A percentile compares a stretch with the other conserved stretches of the same genome.
Evolutionary conservation across 2,888 invertebrate species (phyloP).

Genomic region (Halictus ligatus): DNA sequence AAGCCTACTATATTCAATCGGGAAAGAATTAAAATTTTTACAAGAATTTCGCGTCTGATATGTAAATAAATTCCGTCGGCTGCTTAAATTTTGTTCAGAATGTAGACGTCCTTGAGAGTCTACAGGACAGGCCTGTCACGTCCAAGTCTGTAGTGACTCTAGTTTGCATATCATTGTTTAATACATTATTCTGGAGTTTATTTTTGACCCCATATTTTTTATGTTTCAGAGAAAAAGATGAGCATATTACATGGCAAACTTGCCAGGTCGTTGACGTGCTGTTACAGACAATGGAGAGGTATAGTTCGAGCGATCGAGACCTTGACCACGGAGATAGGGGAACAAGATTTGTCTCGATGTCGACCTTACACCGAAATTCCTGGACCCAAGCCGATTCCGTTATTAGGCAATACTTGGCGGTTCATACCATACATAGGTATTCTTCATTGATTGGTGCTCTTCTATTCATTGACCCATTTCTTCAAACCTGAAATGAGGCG

Average conservation of each 20-base stretch:
- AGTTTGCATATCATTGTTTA: neutral
- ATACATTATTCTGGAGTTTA: neutral
- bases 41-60: no score
- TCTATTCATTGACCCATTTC: neutral
- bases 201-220: neutral
- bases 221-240: slow-evolving; percentile 45
- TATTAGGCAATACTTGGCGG: slow-evolving; percentile 93
- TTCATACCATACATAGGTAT: slow-evolving; percentile 90
- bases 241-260: slow-evolving; percentile 16
- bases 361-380: slow-evolving; percentile 89
- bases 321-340: slow-evolving; percentile 38
- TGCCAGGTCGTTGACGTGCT: neutral
- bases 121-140: neutral
- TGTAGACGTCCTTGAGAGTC: neutral
- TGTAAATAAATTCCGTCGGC: neutral
- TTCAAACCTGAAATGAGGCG: neutral
- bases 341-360: slow-evolving; percentile 42
- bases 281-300: neutral
- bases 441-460: slow-evolving; percentile 36
- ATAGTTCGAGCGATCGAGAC: slow-evolving; percentile 49
- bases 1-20: no score
- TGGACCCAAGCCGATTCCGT: slow-evolving; percentile 90
- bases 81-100: neutral
- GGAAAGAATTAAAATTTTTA: no score
- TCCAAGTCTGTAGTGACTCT: neutral